Conservation (phyloP, 2,888 invertebrate genomes). For the Noctuana brunneofusca region DNA sequence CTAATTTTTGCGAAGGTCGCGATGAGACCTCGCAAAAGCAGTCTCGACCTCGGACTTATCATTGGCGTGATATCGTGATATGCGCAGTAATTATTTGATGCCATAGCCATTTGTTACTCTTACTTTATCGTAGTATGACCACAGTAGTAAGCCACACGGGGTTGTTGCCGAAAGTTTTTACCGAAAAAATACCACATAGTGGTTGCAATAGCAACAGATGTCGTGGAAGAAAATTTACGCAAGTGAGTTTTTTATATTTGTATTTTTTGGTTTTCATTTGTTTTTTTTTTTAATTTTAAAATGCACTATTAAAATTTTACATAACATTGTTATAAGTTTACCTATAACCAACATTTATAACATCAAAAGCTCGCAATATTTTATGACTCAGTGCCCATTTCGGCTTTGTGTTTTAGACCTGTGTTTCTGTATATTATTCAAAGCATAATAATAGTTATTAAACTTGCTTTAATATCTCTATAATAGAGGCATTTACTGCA, state of each 20-base stretch:
- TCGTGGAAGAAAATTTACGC: slow-evolving; percentile 56
- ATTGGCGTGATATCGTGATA: slow-evolving; percentile 71
- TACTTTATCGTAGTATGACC: slow-evolving; percentile 52
- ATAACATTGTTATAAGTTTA: no score
- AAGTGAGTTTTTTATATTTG: slow-evolving; percentile 49
- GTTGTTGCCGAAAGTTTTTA: not conserved
- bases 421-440: not conserved
- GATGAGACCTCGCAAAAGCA: slow-evolving; percentile 70
- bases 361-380: not conserved
- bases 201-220: slow-evolving; percentile 39
- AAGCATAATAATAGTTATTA: slow-evolving; percentile 9
- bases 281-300: not conserved
- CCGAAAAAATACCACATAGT: no score
- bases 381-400: not conserved
- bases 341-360: no score
- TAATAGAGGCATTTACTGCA: slow-evolving; percentile 4
- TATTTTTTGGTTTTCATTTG: not conserved
- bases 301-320: no score
- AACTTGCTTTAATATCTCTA: slow-evolving; percentile 7
- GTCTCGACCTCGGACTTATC: slow-evolving; percentile 75
- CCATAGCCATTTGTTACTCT: slow-evolving; percentile 55
- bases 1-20: slow-evolving; percentile 75
- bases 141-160: slow-evolving; percentile 26
- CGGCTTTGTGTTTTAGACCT: not conserved
- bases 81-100: slow-evolving; percentile 63